Base-by-base conservation (phyloP, 2,888 invertebrate species). In the Peribatodes rhomboidaria region DNA sequence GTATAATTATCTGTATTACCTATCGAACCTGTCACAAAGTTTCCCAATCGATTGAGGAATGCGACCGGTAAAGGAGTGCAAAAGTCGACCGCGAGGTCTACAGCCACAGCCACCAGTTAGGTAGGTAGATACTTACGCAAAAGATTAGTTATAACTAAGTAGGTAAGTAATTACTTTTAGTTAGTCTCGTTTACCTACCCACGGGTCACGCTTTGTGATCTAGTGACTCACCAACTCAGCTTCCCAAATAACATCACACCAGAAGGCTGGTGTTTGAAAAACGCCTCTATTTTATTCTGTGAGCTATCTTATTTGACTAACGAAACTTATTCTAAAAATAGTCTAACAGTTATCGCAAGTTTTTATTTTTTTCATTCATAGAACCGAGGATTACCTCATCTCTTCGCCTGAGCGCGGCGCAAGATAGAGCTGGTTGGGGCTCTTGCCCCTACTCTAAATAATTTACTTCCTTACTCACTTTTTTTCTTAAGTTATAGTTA, bases 341-440 rank as follows among this genome's bases (percentile, higher is more conserved):
- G 41, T 37, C 31, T 20, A 37, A 84, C 83, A 80, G 84, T 85
- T 84, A 84, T 31, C 41, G 27, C 13, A 46, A 42, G 55, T 35
- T 62, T 60, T 69, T 57, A 65, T 59, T 83, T 85, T 86, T 86
- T 87, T 88, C 86, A 89, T 89, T 89, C 85, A 88, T 83, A 83
- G 79, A 82, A 78, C 63, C 67, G 72, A 56, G 71, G 86, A 85
- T 89, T 89, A 86, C 86, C 82, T 90, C 90, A 90, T 82, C 85
- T 74, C 80, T 83, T 31, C 16, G 42, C 13, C 27, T 41, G 54
- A n/a, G 31, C 18, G 18, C n/a, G 3, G 11, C n/a, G n/a, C 37
- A 11, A 54, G 54, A 27, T 41, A 44, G 33, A 44, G 42, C 8
- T 20, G 1, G 9, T 10, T 22, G 22, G 37, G 53, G 22, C 13